These are phyloP conservation scores for Acromyrmex echinatior DNA, from an alignment of 1,140 invertebrate genomes.

Conservation along the genomic window DNA sequence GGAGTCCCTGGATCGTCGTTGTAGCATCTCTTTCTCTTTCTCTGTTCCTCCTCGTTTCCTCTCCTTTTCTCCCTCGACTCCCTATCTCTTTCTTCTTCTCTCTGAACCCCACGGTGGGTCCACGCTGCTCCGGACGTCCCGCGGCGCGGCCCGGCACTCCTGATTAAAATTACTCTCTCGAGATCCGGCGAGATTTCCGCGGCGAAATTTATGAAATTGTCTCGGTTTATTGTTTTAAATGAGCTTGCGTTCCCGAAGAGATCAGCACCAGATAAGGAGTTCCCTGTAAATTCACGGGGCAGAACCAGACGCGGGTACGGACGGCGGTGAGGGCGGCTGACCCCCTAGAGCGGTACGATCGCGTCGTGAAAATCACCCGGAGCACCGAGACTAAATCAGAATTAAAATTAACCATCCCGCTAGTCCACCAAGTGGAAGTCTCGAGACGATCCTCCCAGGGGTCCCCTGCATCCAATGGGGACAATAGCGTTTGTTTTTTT, in stretches of 20 bases:
- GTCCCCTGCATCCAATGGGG: constrained; percentile 40
- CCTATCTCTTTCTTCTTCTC: not conserved
- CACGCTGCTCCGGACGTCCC: constrained; percentile 66
- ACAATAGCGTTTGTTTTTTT: constrained; percentile 48
- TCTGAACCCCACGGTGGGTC: constrained; percentile 24
- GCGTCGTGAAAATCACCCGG: constrained; percentile 66
- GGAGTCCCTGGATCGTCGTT: constrained; percentile 56
- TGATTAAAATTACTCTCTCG: constrained; percentile 80
- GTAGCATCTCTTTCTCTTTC: constrained; percentile 35
- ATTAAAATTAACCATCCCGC: constrained; percentile 59
- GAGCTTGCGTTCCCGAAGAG: constrained; percentile 76
- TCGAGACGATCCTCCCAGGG: constrained; percentile 11
- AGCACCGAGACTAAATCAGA: constrained; percentile 65
- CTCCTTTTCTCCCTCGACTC: not conserved
- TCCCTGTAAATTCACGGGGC: constrained; percentile 73
- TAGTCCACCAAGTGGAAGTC: constrained; percentile 44
- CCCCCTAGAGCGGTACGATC: constrained; percentile 70
- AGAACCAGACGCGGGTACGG: constrained; percentile 27
- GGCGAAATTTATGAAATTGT: constrained; percentile 81
- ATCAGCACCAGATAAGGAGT: constrained; percentile 75
- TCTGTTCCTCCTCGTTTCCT: not conserved
- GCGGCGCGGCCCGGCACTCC: constrained; percentile 75
- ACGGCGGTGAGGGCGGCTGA: constrained; percentile 65
- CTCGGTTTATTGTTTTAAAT: constrained; percentile 81
- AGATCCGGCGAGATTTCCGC: constrained; percentile 77